Conservation (phyloP, 2,113 vertebrate species). For the Crypturellus undulatus region DNA sequence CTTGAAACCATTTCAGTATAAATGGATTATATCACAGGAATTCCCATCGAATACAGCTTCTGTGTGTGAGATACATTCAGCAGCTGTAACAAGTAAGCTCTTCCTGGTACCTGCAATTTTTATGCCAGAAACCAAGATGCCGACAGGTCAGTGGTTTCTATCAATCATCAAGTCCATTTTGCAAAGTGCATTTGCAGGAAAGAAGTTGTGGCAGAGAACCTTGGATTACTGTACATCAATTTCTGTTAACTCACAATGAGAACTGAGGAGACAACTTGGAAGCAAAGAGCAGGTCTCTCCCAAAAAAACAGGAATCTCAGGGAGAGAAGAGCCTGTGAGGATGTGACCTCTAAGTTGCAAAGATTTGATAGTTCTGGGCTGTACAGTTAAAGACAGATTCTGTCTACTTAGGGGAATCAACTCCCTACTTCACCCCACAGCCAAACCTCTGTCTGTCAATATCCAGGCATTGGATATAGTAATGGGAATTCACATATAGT, state of each 20-base stretch:
- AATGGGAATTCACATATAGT: not conserved
- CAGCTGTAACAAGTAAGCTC: not conserved
- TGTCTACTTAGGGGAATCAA: not conserved
- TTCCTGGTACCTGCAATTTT: not conserved
- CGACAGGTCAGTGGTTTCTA: not conserved
- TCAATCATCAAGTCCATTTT: not conserved
- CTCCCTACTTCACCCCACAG: not conserved
- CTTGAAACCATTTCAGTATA: not conserved
- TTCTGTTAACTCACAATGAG: not conserved
- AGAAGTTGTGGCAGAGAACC: not conserved
- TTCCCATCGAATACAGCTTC: not conserved
- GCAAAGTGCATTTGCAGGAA: not conserved
- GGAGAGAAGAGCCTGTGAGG: not conserved
- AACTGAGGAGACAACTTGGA: not conserved
- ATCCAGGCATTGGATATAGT: not conserved
- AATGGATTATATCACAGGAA: not conserved
- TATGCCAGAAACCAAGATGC: not conserved
- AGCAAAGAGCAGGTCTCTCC: not conserved
- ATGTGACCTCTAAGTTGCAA: not conserved
- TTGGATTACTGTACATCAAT: not conserved
- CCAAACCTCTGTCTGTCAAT: not conserved
- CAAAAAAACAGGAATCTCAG: not conserved
- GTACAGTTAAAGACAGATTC: not conserved
- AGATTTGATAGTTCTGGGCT: not conserved
- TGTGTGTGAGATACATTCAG: not conserved